A percentile compares a stretch with the other conserved stretches of the same genome.
Evolutionary conservation across 2,113 vertebrate genomes (phyloP).

Genomic region (Sylvilagus bachmani): DNA sequence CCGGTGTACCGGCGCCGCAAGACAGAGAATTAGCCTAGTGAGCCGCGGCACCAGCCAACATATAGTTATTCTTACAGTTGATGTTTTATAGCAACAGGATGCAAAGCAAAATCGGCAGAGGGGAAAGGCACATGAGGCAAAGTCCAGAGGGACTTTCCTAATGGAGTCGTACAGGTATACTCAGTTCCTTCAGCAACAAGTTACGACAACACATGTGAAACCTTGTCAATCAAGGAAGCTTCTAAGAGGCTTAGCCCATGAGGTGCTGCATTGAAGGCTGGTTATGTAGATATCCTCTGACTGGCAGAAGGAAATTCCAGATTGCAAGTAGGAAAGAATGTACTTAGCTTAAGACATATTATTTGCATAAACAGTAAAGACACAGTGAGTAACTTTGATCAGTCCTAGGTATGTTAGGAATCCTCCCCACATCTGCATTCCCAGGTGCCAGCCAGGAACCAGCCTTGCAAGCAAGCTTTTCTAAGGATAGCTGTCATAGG

Average conservation of each 20-base stretch:
- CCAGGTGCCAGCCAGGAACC: background rate
- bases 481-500: background rate
- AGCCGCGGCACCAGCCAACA: no score
- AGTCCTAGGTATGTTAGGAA: conserved; percentile 1
- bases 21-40: no score
- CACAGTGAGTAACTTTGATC: background rate
- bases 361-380: conserved; percentile 1
- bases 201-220: background rate
- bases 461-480: conserved; percentile 8
- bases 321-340: background rate
- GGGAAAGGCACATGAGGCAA: background rate
- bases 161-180: background rate
- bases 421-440: background rate
- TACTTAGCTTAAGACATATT: background rate
- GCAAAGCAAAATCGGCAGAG: conserved; percentile 21
- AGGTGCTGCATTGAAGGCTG: background rate
- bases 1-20: no score
- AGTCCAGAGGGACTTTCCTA: conserved; percentile 32
- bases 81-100: background rate
- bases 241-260: background rate
- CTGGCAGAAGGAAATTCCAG: conserved; percentile 53
- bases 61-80: background rate
- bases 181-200: conserved; percentile 13
- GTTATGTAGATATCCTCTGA: background rate
- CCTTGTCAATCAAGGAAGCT: background rate